Percentiles rank a stretch among this genome's conserved stretches.
Conservation (phyloP, 2,797 vertebrate genomes). For the Ambastaia sidthimunki region DNA sequence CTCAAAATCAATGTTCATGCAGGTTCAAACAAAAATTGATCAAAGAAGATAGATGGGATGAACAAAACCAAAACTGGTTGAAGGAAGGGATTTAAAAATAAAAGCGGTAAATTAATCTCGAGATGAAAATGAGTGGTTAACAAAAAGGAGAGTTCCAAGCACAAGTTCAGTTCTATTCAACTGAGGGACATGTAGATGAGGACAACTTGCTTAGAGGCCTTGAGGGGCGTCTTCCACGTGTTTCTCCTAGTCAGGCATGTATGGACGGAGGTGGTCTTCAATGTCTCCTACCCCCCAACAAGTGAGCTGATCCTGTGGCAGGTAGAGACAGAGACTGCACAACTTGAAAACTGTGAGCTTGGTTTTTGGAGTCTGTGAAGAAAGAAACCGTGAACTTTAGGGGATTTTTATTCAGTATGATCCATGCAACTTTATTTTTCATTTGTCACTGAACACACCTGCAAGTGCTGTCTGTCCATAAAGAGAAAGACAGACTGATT, state of each 20-base stretch:
- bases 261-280: constrained; percentile 98
- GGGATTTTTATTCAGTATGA: neutral
- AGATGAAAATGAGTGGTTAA: constrained; percentile 79
- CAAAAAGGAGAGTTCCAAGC: constrained; percentile 93
- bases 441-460: constrained; percentile 76
- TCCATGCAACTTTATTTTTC: neutral
- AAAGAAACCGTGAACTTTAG: neutral
- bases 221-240: constrained; percentile 80
- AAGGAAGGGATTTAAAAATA: constrained; percentile 57
- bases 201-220: constrained; percentile 88
- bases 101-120: constrained; percentile 60
- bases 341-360: constrained; percentile 99
- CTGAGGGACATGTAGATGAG: constrained; percentile 86
- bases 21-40: constrained; percentile 78
- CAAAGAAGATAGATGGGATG: constrained; percentile 69
- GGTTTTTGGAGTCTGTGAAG: constrained; percentile 93
- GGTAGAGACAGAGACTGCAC: constrained; percentile 99
- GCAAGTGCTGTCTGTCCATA: constrained; percentile 99
- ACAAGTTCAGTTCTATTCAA: constrained; percentile 95
- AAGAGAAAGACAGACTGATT: constrained; percentile 99
- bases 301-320: constrained; percentile 99
- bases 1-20: constrained; percentile 85
- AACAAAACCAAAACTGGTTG: constrained; percentile 73
- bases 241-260: constrained; percentile 97
- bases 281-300: constrained; percentile 98